Evolutionary conservation across 2,888 invertebrate genomes (phyloP).

Genomic region (Polietes domitor): DNA sequence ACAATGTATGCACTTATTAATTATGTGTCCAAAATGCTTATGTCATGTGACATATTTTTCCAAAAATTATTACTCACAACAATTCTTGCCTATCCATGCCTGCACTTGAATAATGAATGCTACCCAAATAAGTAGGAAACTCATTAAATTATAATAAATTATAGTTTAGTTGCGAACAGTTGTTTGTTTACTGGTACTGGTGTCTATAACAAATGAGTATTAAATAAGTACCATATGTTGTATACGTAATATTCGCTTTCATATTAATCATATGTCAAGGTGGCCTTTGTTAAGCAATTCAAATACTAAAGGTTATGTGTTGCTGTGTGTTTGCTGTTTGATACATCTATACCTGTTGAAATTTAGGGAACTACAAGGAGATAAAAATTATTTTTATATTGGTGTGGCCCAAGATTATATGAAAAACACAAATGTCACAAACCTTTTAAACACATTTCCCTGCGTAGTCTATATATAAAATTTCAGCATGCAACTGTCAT

Average conservation of each 20-base stretch:
- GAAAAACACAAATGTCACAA: too few relatives aligned
- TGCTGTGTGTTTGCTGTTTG: neutral
- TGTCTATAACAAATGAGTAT: neutral
- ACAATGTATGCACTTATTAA: neutral
- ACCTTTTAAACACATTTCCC: too few relatives aligned
- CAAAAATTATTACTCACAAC: neutral
- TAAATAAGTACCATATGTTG: neutral
- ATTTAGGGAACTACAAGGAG: too few relatives aligned
- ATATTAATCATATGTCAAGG: neutral
- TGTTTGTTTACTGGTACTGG: neutral
- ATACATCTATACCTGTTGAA: too few relatives aligned
- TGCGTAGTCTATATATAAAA: too few relatives aligned
- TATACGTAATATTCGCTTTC: neutral
- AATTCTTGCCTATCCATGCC: neutral
- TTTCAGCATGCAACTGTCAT: too few relatives aligned
- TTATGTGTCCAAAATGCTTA: neutral
- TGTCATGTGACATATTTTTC: neutral
- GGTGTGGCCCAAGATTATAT: too few relatives aligned
- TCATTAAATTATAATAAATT: conserved; percentile 24
- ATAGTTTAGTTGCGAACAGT: neutral
- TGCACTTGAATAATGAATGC: conserved; percentile 13
- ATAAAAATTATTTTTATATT: too few relatives aligned
- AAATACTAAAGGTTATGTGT: conserved; percentile 5
- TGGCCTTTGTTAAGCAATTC: too few relatives aligned
- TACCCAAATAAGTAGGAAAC: neutral